phyloP scores from a whole-genome alignment of 2,113 vertebrate species.

The Aix galericulata region DNA sequence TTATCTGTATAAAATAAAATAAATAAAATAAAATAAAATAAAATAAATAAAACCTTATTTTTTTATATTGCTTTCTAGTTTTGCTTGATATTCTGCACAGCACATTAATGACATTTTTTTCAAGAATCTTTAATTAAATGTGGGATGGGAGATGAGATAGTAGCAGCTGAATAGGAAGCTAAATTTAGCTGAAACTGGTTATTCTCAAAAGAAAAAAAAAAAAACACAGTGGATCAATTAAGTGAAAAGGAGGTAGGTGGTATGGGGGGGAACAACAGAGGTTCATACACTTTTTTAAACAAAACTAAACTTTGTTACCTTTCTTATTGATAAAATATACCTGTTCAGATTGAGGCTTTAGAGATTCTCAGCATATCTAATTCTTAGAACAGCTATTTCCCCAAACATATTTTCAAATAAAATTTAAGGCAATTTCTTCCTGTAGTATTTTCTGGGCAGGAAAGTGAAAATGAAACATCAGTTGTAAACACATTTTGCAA shows the following conservation, averaged over 20 bases:
- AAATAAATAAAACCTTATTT: not conserved
- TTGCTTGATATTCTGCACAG: not conserved
- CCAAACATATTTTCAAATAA: not conserved
- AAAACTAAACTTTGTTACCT: not conserved
- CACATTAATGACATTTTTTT: not conserved
- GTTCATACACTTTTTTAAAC: not conserved
- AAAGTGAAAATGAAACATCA: not conserved
- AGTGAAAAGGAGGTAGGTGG: not conserved
- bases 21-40: not conserved
- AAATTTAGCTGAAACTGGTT: not conserved
- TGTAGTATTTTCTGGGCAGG: not conserved
- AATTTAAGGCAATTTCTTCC: not conserved
- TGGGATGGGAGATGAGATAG: not conserved
- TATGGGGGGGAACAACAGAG: not conserved
- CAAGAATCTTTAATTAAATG: not conserved
- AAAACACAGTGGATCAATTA: not conserved
- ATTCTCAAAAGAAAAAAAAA: not conserved
- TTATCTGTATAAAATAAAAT: not conserved
- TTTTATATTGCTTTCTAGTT: not conserved
- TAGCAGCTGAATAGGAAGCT: not conserved
- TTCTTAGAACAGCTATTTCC: not conserved
- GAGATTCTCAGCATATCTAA: not conserved
- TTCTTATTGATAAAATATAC: not conserved
- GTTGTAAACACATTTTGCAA: not conserved
- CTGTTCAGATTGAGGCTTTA: not conserved